phyloP scores from a whole-genome alignment of 1,140 invertebrate genomes.

The Caenorhabditis latens region DNA sequence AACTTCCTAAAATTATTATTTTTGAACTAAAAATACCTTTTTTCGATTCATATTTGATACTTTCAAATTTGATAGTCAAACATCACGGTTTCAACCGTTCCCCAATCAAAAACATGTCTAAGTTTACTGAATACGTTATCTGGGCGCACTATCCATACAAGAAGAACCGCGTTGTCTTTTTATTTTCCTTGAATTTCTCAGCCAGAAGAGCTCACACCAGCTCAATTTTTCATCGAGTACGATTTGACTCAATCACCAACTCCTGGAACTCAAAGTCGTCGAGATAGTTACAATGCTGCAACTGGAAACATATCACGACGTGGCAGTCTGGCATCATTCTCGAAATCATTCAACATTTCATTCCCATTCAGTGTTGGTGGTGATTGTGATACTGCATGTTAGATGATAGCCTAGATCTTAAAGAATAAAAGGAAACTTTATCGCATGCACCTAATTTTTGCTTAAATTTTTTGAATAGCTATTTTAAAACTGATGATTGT shows the following conservation, averaged over 20 bases:
- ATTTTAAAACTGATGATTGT: no score
- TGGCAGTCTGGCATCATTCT: constrained; percentile 34
- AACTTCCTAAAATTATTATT: background rate
- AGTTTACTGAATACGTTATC: no score
- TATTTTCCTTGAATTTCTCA: background rate
- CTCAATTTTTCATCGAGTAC: constrained; percentile 42
- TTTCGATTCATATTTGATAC: no score
- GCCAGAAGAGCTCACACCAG: constrained; percentile 30
- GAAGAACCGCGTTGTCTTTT: background rate
- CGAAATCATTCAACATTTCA: constrained; percentile 39
- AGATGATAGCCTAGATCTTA: no score
- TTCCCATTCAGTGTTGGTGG: constrained; percentile 48
- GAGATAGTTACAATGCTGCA: constrained; percentile 36
- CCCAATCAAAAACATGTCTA: no score
- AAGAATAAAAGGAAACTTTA: no score
- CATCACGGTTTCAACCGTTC: no score
- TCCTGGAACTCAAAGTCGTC: background rate
- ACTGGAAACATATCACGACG: constrained; percentile 36
- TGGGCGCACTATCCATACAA: background rate
- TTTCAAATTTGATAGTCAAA: no score
- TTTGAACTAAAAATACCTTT: background rate
- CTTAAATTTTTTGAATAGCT: no score
- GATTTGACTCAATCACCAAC: constrained; percentile 34
- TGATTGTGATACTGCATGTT: background rate
- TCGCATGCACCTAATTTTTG: no score